A percentile compares a stretch with the other conserved stretches of the same genome.
phyloP scores from a whole-genome alignment of 2,888 invertebrate genomes.

The Trachelus stipa region DNA sequence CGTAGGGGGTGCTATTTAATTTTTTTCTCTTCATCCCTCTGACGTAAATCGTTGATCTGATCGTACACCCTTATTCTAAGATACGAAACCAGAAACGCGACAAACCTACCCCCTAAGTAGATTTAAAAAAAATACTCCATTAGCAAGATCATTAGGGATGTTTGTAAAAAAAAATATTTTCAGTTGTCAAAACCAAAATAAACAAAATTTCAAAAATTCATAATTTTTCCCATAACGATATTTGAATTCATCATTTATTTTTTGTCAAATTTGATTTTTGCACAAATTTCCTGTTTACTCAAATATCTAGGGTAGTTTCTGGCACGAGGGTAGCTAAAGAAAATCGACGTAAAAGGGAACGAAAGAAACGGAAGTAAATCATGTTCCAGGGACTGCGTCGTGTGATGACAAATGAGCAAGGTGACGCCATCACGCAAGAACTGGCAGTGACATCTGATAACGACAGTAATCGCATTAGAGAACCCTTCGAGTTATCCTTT shows the following conservation, averaged over 20 bases:
- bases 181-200: not conserved
- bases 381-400: slow-evolving; percentile 61
- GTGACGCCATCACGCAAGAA: slow-evolving; percentile 59
- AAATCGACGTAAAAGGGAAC: slow-evolving; percentile 29
- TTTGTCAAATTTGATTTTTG: slow-evolving; percentile 25
- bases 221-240: no score
- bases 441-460: slow-evolving; percentile 64
- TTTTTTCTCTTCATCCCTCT: not conserved
- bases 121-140: not conserved
- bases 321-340: slow-evolving; percentile 31
- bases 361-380: slow-evolving; percentile 62
- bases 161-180: not conserved
- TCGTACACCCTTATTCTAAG: not conserved
- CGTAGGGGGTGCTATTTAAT: not conserved
- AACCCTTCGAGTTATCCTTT: slow-evolving; percentile 21
- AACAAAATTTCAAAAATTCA: not conserved
- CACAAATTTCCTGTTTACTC: slow-evolving; percentile 27
- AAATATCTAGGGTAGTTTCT: not conserved
- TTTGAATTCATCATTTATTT: slow-evolving; percentile 22
- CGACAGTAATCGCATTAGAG: slow-evolving; percentile 61
- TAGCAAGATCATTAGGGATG: not conserved
- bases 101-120: not conserved
- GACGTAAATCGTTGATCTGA: not conserved
- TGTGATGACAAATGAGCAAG: slow-evolving; percentile 64
- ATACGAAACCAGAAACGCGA: not conserved